A percentile compares a stretch with the other conserved stretches of the same genome.
phyloP scores from a whole-genome alignment of 2,888 invertebrate species.

The Mesorhabditis belari region DNA sequence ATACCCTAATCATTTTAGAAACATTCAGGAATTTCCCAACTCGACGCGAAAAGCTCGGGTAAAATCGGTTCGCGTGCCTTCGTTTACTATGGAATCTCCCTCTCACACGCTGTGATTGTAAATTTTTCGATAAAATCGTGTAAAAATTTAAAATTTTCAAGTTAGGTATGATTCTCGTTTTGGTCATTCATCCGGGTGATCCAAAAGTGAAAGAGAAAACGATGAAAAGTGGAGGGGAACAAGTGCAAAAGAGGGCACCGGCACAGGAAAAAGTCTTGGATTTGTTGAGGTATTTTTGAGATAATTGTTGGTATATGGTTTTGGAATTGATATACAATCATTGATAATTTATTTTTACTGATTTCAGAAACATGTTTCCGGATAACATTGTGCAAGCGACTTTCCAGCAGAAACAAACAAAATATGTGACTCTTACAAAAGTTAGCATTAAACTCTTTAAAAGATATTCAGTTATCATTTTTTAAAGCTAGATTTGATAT shows the following conservation, averaged over 20 bases:
- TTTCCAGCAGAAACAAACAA: slow-evolving; percentile 40
- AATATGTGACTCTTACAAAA: slow-evolving; percentile 7
- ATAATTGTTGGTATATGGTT: background rate
- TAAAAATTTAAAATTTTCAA: slow-evolving; percentile 5
- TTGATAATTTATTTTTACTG: background rate
- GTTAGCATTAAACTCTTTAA: too few species aligned
- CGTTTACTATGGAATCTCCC: slow-evolving; percentile 57
- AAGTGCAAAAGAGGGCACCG: slow-evolving; percentile 14
- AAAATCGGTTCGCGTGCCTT: slow-evolving; percentile 64
- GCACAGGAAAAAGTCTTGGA: slow-evolving; percentile 75
- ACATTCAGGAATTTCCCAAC: slow-evolving; percentile 61
- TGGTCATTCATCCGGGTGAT: slow-evolving; percentile 64
- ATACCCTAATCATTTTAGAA: slow-evolving; percentile 3
- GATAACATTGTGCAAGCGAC: slow-evolving; percentile 78
- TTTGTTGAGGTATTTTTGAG: slow-evolving; percentile 69
- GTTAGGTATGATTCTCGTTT: slow-evolving; percentile 63
- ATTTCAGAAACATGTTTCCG: slow-evolving; percentile 75
- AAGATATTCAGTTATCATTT: too few species aligned
- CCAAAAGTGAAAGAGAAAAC: slow-evolving; percentile 52
- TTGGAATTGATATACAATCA: background rate
- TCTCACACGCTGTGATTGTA: background rate
- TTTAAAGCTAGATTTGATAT: background rate
- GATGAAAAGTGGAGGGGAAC: slow-evolving; percentile 3
- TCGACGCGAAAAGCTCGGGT: slow-evolving; percentile 64
- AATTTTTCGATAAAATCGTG: background rate